Evolutionary conservation across 2,888 invertebrate species (phyloP), one percentile per base, ranked within the genome.

Genomic region (Mythimna ferrago): DNA sequence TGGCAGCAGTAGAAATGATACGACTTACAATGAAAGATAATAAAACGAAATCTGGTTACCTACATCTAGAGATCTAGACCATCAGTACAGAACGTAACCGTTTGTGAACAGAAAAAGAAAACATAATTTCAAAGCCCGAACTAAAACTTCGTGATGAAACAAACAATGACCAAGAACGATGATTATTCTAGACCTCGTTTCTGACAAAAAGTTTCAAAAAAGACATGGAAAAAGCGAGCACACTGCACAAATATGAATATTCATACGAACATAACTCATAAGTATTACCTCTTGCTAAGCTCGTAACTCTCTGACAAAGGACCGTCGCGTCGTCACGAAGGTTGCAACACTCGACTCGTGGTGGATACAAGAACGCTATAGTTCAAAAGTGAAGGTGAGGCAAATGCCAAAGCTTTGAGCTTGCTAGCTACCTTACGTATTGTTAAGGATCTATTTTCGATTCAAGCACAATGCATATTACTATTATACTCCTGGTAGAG

Each of bases 351-450:
- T 38, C 19, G 7, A 61, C 41, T 84, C 84, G 77, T 81, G 77
- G 84, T 81, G 69, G 53, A 73, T 77, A 73, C 61, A 65, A 58
- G 56, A 86, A 90, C 67, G 70, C 58, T 87, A 90, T 89, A 92
- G 90, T 88, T 91, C 91, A 92, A 90, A 93, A 92, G 93, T 93
- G 93, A 94, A 94, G 93, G 94, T 92, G 87, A 91, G 73, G 79
- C 75, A 90, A 91, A 91, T 90, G 88, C 86, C 81, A 69, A 65
- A 87, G 82, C 86, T 84, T 80, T 67, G 67, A n/a, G 76, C 81
- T 82, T 72, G 60, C 32, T 44, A 54, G 32, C 61, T 56, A 57
- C 41, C 65, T 48, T 62, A 35, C 1, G 54, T 73, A 73, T 78
- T 82, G 79, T 80, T 69, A 54, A 60, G 58, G 62, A 77, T 65